Evolutionary conservation across 1,140 invertebrate species (phyloP).

Genomic region (Megathymus violae): DNA sequence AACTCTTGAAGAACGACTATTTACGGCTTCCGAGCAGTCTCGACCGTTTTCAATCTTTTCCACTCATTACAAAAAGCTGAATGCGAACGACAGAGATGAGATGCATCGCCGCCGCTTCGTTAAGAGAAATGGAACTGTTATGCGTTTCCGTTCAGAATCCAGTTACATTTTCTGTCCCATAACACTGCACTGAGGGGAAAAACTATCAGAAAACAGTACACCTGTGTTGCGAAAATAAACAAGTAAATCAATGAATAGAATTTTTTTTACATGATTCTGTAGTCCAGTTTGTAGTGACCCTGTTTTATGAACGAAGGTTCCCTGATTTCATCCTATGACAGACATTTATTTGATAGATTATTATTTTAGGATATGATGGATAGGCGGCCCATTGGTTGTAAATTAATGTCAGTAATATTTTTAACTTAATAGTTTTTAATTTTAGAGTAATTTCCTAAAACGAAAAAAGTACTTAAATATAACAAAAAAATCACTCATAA

Average conservation of each 20-base stretch:
- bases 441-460: no score
- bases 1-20: constrained; percentile 16
- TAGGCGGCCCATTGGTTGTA: no score
- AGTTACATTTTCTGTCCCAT: constrained; percentile 21
- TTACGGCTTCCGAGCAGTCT: constrained; percentile 17
- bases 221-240: not conserved
- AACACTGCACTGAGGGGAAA: not conserved
- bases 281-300: no score
- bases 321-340: constrained; percentile 1
- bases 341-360: not conserved
- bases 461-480: no score
- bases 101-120: constrained; percentile 28
- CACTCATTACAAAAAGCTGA: constrained; percentile 25
- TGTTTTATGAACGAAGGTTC: no score
- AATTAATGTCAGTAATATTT: no score
- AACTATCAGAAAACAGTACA: constrained; percentile 16
- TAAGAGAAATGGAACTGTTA: constrained; percentile 32
- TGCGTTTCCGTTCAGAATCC: constrained; percentile 28
- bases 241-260: constrained; percentile 9
- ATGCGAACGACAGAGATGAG: constrained; percentile 32
- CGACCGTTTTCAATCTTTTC: constrained; percentile 29
- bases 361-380: no score
- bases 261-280: no score
- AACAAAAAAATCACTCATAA: no score
- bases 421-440: no score